These are phyloP conservation scores for Lithodes maja DNA, from an alignment of 2,888 invertebrate species.

Conservation along the genomic window DNA sequence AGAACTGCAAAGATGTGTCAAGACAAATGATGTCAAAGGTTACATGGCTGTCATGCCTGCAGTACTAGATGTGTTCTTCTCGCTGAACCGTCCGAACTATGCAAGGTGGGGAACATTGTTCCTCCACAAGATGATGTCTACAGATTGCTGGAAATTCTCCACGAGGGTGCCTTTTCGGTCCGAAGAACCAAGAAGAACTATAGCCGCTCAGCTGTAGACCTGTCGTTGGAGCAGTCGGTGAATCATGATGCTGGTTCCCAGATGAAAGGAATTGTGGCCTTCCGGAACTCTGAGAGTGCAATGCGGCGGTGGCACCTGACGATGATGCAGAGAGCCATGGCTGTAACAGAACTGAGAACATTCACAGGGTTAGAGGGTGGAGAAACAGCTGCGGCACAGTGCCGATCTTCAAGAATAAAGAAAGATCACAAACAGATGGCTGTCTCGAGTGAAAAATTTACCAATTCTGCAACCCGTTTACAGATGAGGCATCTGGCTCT, in stretches of 20 bases:
- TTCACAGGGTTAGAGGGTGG: background rate
- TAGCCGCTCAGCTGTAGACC: conserved; percentile 18
- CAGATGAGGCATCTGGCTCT: background rate
- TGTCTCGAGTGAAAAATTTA: background rate
- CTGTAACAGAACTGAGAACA: conserved; percentile 12
- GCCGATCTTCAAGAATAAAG: background rate
- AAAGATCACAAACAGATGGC: conserved; percentile 1
- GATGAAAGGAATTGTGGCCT: conserved; percentile 26
- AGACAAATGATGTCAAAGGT: conserved; percentile 19
- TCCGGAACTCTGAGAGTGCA: conserved; percentile 24
- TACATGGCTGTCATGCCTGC: background rate
- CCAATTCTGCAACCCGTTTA: background rate
- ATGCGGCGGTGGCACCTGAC: background rate
- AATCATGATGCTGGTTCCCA: background rate
- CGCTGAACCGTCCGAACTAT: conserved; percentile 16
- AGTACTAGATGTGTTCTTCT: conserved; percentile 18
- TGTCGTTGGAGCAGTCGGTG: conserved; percentile 32
- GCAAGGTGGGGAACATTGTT: conserved; percentile 11
- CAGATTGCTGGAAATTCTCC: background rate
- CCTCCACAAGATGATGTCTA: background rate
- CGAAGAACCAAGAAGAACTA: conserved; percentile 3
- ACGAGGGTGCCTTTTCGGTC: conserved; percentile 14
- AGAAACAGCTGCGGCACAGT: conserved; percentile 17
- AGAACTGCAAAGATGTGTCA: conserved; percentile 17
- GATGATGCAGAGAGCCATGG: conserved; percentile 18